A percentile compares a stretch with the other conserved stretches of the same genome.
Conservation (phyloP, 2,888 invertebrate species). For the Thecophora atra region DNA sequence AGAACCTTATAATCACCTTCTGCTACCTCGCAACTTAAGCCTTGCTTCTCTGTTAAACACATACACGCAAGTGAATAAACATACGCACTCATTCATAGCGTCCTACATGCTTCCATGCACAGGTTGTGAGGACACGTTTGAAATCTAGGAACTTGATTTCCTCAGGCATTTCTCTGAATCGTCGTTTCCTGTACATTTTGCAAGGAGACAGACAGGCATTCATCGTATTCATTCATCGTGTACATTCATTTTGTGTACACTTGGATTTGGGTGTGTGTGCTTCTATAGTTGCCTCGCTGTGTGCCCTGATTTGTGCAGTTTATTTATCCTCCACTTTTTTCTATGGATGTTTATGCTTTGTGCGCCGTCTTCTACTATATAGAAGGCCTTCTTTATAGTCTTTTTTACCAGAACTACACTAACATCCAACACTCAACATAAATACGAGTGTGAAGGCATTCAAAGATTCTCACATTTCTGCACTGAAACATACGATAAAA, state of each 20-base stretch:
- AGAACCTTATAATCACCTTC: not conserved
- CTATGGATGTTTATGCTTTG: not conserved
- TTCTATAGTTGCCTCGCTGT: not conserved
- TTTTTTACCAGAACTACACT: not conserved
- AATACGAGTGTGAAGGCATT: not conserved
- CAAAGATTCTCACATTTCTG: not conserved
- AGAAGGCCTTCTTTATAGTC: not conserved
- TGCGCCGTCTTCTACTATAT: not conserved
- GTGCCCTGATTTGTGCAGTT: slow-evolving; percentile 2
- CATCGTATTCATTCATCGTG: not conserved
- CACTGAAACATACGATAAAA: not conserved
- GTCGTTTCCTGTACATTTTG: slow-evolving; percentile 3
- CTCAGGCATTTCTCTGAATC: not conserved
- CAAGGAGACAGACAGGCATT: slow-evolving; percentile 1
- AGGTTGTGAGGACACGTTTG: slow-evolving; percentile 21
- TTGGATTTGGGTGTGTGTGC: not conserved
- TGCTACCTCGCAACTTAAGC: too few relatives aligned
- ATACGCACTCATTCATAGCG: not conserved
- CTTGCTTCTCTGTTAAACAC: not conserved
- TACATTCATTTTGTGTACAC: not conserved
- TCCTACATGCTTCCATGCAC: not conserved
- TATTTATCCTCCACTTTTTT: not conserved
- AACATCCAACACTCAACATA: not conserved
- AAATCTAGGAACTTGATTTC: slow-evolving; percentile 13
- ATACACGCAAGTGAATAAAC: not conserved